A percentile compares a stretch with the other conserved stretches of the same genome.
phyloP scores from a whole-genome alignment of 1,140 invertebrate genomes.

The Dendroctonus ponderosae region DNA sequence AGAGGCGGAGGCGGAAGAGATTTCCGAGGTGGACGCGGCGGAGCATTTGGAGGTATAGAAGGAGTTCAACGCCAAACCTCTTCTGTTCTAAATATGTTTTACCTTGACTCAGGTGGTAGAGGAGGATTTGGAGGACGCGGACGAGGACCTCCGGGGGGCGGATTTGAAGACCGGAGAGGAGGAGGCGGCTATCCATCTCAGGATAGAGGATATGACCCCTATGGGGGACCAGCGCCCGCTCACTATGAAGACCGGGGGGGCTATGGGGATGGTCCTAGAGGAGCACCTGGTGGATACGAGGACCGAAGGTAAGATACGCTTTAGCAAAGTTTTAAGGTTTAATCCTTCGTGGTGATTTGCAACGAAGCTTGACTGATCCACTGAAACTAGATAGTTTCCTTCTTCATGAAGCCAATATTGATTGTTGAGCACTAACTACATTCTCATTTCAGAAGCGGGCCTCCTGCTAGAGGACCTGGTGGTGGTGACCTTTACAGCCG shows the following conservation, averaged over 20 bases:
- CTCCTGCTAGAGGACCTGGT: constrained; percentile 21
- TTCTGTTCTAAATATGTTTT: background rate
- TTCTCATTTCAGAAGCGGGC: constrained; percentile 2
- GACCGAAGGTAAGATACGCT: constrained; percentile 32
- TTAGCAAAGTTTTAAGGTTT: background rate
- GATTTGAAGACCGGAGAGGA: constrained; percentile 41
- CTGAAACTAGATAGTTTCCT: background rate
- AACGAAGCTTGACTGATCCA: no score
- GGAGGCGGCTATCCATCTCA: constrained; percentile 8
- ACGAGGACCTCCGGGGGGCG: constrained; percentile 35
- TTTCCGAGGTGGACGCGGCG: constrained; percentile 46
- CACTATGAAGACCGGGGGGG: constrained; percentile 39
- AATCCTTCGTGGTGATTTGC: background rate
- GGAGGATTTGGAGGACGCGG: constrained; percentile 24
- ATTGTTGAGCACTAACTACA: no score
- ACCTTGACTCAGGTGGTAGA: background rate
- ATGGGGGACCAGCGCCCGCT: constrained; percentile 21
- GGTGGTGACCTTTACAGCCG: constrained; percentile 45
- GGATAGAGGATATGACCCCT: constrained; percentile 18
- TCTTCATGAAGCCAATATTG: background rate
- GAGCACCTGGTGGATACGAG: constrained; percentile 37
- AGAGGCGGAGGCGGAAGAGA: constrained; percentile 44
- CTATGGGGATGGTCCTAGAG: constrained; percentile 34
- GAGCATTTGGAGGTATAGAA: constrained; percentile 38
- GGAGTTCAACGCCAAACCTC: no score